Percentiles rank a stretch among this genome's conserved stretches.
phyloP scores from a whole-genome alignment of 92 coral and sea anemone species.

The Isaurus tuberculatus region DNA sequence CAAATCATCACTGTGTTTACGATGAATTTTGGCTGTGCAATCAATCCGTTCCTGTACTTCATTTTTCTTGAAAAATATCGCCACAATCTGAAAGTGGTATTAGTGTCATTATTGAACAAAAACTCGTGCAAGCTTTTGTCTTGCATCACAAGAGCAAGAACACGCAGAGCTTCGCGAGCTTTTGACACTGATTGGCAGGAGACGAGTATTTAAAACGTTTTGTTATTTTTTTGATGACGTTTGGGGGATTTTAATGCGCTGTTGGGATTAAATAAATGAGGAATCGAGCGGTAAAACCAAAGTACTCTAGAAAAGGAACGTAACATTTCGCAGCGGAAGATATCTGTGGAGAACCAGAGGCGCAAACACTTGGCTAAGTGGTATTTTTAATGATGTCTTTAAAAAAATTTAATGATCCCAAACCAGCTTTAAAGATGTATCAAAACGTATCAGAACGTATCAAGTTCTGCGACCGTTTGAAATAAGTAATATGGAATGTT shows the following conservation, averaged over 20 bases:
- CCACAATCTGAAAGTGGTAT: not conserved
- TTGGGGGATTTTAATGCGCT: no score
- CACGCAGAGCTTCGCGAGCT: not conserved
- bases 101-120: not conserved
- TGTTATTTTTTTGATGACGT: no score
- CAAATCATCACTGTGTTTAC: constrained; percentile 25
- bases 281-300: not conserved
- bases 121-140: not conserved
- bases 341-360: no score
- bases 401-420: no score
- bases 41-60: constrained; percentile 26
- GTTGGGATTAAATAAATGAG: no score
- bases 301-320: no score
- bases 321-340: no score
- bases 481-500: not conserved
- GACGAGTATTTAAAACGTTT: not conserved
- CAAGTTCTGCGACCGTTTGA: no score
- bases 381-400: no score
- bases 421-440: no score
- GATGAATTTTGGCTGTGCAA: constrained; percentile 26
- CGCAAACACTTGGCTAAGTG: no score
- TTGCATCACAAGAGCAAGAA: not conserved
- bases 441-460: no score
- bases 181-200: not conserved
- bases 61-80: constrained; percentile 44